phyloP scores from a whole-genome alignment of 2,888 invertebrate genomes.

The Microctonus hyperodae region DNA sequence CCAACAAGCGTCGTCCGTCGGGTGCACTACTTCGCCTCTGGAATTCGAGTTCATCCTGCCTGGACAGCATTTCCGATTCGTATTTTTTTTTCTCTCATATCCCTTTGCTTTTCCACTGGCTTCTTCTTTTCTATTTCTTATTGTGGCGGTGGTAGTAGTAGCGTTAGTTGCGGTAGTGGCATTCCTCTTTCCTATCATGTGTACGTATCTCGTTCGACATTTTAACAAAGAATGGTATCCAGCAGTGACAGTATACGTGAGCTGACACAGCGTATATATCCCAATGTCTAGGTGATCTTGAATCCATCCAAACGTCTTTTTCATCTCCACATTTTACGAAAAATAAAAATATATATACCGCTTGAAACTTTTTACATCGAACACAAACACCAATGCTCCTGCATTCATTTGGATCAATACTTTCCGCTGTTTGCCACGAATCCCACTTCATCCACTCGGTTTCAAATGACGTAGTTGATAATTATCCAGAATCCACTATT shows the following conservation, averaged over 20 bases:
- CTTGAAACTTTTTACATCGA: not conserved
- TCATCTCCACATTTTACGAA: not conserved
- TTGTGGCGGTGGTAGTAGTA: not conserved
- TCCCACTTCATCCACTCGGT: not conserved
- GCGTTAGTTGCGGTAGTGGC: not conserved
- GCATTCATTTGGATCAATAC: not conserved
- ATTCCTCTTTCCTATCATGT: not conserved
- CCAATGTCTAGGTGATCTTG: not conserved
- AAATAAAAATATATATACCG: too few species aligned
- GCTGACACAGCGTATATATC: slow-evolving; percentile 3
- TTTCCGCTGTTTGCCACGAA: not conserved
- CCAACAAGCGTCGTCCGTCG: slow-evolving; percentile 8
- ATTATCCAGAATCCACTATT: not conserved
- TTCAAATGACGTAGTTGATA: not conserved
- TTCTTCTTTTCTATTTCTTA: slow-evolving; percentile 13
- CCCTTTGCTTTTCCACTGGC: slow-evolving; percentile 11
- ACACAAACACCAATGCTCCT: not conserved
- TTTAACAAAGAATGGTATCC: slow-evolving; percentile 1
- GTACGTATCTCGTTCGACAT: slow-evolving; percentile 1
- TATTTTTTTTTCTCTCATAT: too few species aligned
- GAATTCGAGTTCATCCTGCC: slow-evolving; percentile 30
- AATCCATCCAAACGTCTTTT: not conserved
- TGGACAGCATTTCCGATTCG: slow-evolving; percentile 26
- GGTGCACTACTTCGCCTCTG: slow-evolving; percentile 20
- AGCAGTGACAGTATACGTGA: not conserved